Conservation (phyloP, 1,140 invertebrate species). For the Leptinotarsa lineolata region DNA sequence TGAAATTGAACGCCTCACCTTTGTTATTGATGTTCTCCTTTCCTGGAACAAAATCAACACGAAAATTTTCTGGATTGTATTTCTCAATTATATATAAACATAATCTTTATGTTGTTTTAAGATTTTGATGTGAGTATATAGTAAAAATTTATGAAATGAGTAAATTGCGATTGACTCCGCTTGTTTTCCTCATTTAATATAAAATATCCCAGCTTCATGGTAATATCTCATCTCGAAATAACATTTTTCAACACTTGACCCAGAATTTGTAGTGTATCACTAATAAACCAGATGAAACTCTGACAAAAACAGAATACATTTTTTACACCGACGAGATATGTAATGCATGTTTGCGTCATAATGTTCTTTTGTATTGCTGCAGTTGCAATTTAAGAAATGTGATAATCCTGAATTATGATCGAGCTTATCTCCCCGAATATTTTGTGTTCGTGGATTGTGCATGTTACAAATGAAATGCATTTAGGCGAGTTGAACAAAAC, state of each 20-base stretch:
- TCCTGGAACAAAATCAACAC: no score
- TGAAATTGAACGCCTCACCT: no score
- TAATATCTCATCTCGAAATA: not conserved
- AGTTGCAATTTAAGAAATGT: conserved; percentile 18
- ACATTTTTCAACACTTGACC: not conserved
- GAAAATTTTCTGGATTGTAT: no score
- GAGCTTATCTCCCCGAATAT: conserved; percentile 4
- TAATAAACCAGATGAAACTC: not conserved
- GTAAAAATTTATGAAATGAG: no score
- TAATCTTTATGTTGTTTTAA: no score
- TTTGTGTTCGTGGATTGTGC: conserved; percentile 8
- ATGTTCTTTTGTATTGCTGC: not conserved
- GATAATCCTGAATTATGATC: conserved; percentile 26
- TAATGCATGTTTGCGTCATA: not conserved
- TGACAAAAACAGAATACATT: not conserved
- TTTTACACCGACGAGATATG: not conserved
- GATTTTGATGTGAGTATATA: no score
- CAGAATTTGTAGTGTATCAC: not conserved
- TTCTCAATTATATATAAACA: no score
- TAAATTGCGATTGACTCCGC: no score
- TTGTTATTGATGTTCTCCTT: no score
- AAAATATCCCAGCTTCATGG: not conserved
- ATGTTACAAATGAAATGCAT: not conserved
- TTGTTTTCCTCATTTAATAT: no score
- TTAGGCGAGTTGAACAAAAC: not conserved